Base-by-base conservation (phyloP, 2,888 invertebrate genomes). In the Caenorhabditis panamensis region DNA sequence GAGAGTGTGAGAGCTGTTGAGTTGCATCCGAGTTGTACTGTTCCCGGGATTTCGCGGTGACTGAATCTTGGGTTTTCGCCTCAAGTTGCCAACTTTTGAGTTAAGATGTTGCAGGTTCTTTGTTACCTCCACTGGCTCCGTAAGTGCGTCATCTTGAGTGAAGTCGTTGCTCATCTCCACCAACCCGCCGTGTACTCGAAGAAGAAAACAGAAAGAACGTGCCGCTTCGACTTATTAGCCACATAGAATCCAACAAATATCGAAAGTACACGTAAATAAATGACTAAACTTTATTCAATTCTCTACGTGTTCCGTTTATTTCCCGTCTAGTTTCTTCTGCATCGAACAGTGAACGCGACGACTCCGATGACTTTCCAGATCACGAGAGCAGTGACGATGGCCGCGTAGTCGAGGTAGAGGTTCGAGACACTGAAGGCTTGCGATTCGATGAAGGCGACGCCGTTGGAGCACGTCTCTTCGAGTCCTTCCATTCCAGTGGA, bases 321-420 rank as follows among this genome's bases (percentile, higher is more conserved):
- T n/a, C 16, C 16, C 6, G 18, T n/a, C 16, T n/a, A 47, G 18
- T n/a, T 47, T 9, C 18, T 47, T n/a, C 20, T n/a, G 47, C 47
- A 69, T 31, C 64, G 22, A 53, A 69, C 41, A 31, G 51, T 71
- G 26, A 78, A 78, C 61, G 64, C 64, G 22, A 64, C 1, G 16
- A 71, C 44, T 22, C 77, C 77, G 18, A 66, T 26, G n/a, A 78
- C n/a, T 36, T 68, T 64, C 64, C 69, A 69, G 59, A 71, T 53
- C 4, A 61, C 9, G 0, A 78, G 8, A 2, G 59, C 49, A 2
- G 53, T 41, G 3, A 69, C 4, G 16, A 78, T 69, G 13, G 56
- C 77, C 2, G 59, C 58, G 41, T 78, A 78, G 53, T 78, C 68
- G 13, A 78, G 37, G 63, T 58, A 78, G 8, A 78, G 13, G 11